phyloP scores from a whole-genome alignment of 2,113 vertebrate species.

The Australoheros scitulus region DNA sequence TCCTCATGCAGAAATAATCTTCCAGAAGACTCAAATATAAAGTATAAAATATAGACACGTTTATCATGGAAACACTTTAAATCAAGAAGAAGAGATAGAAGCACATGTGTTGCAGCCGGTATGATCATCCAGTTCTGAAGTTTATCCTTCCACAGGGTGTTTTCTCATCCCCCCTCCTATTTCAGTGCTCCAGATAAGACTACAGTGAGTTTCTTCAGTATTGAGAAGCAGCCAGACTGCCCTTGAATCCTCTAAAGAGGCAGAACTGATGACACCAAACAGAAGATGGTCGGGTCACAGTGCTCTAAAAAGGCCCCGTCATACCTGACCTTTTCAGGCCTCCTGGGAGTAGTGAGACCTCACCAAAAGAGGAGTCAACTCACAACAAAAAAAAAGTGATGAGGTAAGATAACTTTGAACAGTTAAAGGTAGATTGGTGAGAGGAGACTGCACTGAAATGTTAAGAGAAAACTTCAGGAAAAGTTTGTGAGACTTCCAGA shows the following conservation, averaged over 20 bases:
- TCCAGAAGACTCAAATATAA: background rate
- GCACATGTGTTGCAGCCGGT: background rate
- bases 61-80: background rate
- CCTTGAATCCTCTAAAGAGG: background rate
- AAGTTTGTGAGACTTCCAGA: conserved; percentile 5
- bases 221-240: background rate
- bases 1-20: conserved; percentile 1
- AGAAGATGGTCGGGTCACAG: background rate
- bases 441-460: background rate
- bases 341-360: background rate
- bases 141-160: background rate
- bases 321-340: background rate
- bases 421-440: background rate
- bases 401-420: background rate
- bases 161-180: background rate
- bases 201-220: background rate
- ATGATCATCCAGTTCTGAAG: background rate
- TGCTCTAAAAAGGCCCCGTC: background rate
- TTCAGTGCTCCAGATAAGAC: background rate
- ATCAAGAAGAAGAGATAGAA: background rate
- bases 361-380: background rate
- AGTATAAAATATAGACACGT: background rate
- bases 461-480: background rate
- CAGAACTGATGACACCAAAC: background rate
- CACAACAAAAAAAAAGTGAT: background rate